phyloP scores from a whole-genome alignment of 2,888 invertebrate genomes.

The Ennomos erosarius region DNA sequence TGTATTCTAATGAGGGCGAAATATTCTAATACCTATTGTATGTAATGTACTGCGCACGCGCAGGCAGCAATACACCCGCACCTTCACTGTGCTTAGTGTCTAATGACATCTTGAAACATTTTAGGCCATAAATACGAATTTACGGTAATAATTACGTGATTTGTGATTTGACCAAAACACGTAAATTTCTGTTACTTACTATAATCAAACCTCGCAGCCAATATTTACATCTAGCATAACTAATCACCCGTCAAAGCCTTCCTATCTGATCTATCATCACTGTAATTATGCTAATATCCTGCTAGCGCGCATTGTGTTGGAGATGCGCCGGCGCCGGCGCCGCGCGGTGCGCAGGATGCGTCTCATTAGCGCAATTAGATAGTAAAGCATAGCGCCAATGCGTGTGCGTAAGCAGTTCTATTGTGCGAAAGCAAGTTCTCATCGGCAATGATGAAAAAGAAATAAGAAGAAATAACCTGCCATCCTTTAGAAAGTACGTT shows the following conservation, averaged over 20 bases:
- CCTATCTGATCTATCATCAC: constrained; percentile 38
- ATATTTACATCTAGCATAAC: constrained; percentile 17
- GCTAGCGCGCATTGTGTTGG: constrained; percentile 34
- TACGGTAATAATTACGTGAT: background rate
- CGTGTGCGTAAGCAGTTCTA: constrained; percentile 29
- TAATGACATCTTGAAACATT: constrained; percentile 13
- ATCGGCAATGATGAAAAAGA: too few species aligned
- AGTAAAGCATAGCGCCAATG: constrained; percentile 60
- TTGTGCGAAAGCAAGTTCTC: constrained; percentile 9
- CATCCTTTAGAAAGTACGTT: too few species aligned
- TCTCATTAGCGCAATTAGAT: constrained; percentile 75
- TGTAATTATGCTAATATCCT: constrained; percentile 42
- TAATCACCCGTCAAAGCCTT: constrained; percentile 25
- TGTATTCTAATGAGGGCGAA: constrained; percentile 73
- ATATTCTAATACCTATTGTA: constrained; percentile 59
- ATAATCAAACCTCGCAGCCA: constrained; percentile 2
- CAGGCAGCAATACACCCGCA: background rate
- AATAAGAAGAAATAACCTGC: too few species aligned
- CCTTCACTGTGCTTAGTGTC: constrained; percentile 5
- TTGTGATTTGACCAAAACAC: too few species aligned
- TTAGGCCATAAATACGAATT: constrained; percentile 1
- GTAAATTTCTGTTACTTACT: background rate
- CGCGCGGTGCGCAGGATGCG: constrained; percentile 61
- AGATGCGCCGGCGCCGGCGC: constrained; percentile 57
- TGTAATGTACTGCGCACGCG: constrained; percentile 51